These are phyloP conservation scores for Idaea dimidiata DNA, from an alignment of 2,888 invertebrate species.

Conservation along the genomic window DNA sequence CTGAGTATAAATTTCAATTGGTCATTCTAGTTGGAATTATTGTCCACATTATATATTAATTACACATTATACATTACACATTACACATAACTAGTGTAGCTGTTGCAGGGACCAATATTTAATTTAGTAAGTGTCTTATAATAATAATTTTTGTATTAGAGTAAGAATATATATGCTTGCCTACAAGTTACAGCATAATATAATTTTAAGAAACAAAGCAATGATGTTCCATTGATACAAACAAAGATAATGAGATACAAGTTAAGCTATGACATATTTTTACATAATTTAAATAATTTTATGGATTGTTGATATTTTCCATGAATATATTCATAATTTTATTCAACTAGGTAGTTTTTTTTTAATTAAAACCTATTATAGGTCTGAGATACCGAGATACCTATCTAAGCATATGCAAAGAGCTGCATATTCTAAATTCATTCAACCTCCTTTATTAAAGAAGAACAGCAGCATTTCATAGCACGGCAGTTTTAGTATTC, in stretches of 20 bases:
- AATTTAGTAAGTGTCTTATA: too few relatives aligned
- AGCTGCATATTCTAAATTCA: not conserved
- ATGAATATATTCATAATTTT: constrained; percentile 1
- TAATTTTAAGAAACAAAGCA: not conserved
- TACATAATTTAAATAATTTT: not conserved
- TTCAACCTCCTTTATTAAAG: not conserved
- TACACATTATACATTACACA: too few relatives aligned
- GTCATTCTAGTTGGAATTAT: not conserved
- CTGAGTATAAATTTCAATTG: not conserved
- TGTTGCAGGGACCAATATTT: too few relatives aligned
- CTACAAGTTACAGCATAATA: not conserved
- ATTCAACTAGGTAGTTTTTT: constrained; percentile 19
- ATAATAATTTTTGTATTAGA: not conserved
- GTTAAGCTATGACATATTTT: not conserved
- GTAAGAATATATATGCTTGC: not conserved
- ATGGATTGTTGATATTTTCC: not conserved
- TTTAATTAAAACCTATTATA: constrained; percentile 5
- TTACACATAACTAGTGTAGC: too few relatives aligned
- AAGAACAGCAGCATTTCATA: not conserved
- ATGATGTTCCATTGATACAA: not conserved
- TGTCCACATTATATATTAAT: not conserved
- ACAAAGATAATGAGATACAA: not conserved
- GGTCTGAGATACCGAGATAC: not conserved
- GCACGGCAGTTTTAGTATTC: not conserved
- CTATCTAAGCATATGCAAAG: not conserved